Evolutionary conservation across 2,797 vertebrate species (phyloP).

Genomic region (Pseudopleuronectes americanus): DNA sequence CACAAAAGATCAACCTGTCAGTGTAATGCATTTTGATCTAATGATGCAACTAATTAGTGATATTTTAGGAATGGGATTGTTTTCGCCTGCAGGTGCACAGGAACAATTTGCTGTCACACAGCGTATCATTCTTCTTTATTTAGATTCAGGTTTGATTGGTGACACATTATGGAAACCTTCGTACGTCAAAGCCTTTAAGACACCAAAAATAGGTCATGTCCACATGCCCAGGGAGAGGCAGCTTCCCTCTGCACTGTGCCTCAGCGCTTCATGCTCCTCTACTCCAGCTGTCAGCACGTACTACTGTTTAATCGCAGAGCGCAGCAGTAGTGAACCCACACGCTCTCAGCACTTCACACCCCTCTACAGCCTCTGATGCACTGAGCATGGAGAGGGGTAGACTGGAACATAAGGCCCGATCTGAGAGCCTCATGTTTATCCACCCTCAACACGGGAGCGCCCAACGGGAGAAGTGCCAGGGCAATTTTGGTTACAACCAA

Average conservation of each 20-base stretch:
- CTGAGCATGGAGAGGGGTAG: slow-evolving; percentile 23
- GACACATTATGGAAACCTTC: slow-evolving; percentile 2
- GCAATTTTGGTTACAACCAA: not conserved
- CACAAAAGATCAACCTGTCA: slow-evolving; percentile 28
- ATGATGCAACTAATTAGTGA: not conserved
- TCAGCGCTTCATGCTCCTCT: slow-evolving; percentile 57
- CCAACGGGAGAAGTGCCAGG: not conserved
- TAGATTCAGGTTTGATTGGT: not conserved
- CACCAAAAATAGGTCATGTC: slow-evolving; percentile 6
- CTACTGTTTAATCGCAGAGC: slow-evolving; percentile 79
- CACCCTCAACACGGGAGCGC: not conserved
- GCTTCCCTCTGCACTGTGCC: slow-evolving; percentile 36
- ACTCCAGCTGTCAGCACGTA: slow-evolving; percentile 74
- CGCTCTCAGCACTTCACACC: slow-evolving; percentile 56
- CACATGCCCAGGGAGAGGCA: slow-evolving; percentile 29
- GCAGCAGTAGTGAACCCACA: slow-evolving; percentile 50
- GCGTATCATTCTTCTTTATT: not conserved
- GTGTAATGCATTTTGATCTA: not conserved
- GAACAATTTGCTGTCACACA: not conserved
- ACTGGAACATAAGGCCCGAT: not conserved
- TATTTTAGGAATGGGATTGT: not conserved
- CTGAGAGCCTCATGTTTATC: not conserved
- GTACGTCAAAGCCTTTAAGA: not conserved
- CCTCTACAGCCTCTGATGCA: slow-evolving; percentile 27
- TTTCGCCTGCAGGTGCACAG: not conserved